A percentile compares a stretch with the other conserved stretches of the same genome.
Conservation (phyloP, 2,113 vertebrate genomes). For the Colius striatus region DNA sequence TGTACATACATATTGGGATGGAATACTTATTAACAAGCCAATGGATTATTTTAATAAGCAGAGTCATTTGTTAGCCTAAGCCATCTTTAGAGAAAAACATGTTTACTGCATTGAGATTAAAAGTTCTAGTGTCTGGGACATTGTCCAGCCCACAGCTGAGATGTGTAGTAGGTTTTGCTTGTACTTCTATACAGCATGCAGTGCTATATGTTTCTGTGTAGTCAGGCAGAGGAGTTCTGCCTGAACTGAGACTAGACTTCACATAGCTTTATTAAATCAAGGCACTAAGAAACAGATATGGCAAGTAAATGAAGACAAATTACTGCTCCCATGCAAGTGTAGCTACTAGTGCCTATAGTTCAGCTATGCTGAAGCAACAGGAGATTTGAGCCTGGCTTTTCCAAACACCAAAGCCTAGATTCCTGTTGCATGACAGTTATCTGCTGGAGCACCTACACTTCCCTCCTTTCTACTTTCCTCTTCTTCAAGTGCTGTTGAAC, state of each 20-base stretch:
- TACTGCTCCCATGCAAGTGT: fast-evolving
- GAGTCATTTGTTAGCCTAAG: neutral
- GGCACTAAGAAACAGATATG: neutral
- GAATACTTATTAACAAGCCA: neutral
- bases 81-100: neutral
- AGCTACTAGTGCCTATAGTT: neutral
- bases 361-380: neutral
- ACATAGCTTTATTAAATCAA: neutral
- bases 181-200: neutral
- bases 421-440: neutral
- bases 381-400: neutral
- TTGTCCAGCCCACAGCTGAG: neutral
- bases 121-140: neutral
- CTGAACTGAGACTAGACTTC: neutral
- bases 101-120: neutral
- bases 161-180: neutral
- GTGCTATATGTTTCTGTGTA: neutral
- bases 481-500: neutral
- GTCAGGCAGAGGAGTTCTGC: neutral
- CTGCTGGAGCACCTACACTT: neutral
- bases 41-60: neutral
- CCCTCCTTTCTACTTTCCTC: neutral
- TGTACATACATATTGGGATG: neutral
- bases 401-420: neutral
- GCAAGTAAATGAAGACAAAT: neutral